Evolutionary conservation across 1,140 invertebrate genomes (phyloP).

Genomic region (Hestina assimilis): DNA sequence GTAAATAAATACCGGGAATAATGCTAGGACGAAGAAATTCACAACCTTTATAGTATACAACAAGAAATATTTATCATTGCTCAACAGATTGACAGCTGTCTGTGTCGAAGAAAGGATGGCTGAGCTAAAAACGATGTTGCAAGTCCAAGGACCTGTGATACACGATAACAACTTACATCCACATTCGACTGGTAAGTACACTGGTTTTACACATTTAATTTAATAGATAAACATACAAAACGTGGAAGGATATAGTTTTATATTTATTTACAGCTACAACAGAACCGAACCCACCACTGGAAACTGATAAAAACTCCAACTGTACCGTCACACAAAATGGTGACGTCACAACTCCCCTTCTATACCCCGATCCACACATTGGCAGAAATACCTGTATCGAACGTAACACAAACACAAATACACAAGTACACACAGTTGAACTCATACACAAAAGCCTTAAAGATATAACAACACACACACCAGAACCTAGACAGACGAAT

Average conservation of each 20-base stretch:
- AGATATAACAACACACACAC: conserved; percentile 71
- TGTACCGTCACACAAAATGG: conserved; percentile 40
- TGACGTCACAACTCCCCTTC: conserved; percentile 60
- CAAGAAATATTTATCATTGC: too few species aligned
- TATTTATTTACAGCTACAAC: conserved; percentile 32
- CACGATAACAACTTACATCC: conserved; percentile 68
- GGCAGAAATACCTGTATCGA: conserved; percentile 94
- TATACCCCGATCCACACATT: conserved; percentile 87
- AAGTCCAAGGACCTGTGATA: conserved; percentile 55
- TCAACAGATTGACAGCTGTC: conserved; percentile 86
- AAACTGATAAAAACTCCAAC: conserved; percentile 61
- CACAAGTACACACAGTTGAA: conserved; percentile 79
- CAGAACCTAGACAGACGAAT: conserved; percentile 36
- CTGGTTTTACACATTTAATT: too few species aligned
- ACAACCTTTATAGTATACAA: too few species aligned
- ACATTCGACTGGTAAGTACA: conserved; percentile 45
- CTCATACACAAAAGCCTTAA: conserved; percentile 86
- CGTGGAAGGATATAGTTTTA: too few species aligned
- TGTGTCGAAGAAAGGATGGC: conserved; percentile 92
- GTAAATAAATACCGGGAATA: too few species aligned
- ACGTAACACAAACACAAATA: conserved; percentile 85
- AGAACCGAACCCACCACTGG: conserved; percentile 25
- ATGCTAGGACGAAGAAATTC: too few species aligned
- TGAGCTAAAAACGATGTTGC: conserved; percentile 83
- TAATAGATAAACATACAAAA: too few species aligned